phyloP scores from a whole-genome alignment of 2,888 invertebrate species.

The Coleophora deauratella region DNA sequence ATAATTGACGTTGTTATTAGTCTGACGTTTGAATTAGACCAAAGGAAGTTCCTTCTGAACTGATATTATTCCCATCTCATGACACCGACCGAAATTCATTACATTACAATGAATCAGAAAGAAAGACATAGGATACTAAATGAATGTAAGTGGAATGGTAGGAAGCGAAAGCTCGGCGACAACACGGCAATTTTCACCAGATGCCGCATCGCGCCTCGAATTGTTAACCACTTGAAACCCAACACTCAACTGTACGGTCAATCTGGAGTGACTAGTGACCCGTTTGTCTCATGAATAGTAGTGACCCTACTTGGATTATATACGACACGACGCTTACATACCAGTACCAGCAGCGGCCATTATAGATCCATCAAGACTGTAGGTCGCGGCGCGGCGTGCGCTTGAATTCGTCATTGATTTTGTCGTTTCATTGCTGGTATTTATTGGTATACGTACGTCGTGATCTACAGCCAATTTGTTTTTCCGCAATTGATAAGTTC shows the following conservation, averaged over 20 bases:
- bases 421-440: constrained; percentile 1
- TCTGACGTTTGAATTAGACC: too few relatives aligned
- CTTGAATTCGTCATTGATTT: constrained; percentile 26
- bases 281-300: constrained; percentile 58
- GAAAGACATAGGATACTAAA: constrained; percentile 3
- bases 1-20: too few relatives aligned
- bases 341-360: constrained; percentile 7
- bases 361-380: constrained; percentile 23
- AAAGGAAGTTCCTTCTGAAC: too few relatives aligned
- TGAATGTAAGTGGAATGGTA: constrained; percentile 17
- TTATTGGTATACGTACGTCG: background rate
- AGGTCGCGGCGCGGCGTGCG: constrained; percentile 18
- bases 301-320: constrained; percentile 53
- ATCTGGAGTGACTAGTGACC: constrained; percentile 51
- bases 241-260: constrained; percentile 19
- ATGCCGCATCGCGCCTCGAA: constrained; percentile 34
- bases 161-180: constrained; percentile 15
- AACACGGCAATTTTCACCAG: constrained; percentile 25
- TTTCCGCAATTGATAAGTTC: too few relatives aligned
- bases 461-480: too few relatives aligned
- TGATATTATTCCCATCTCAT: too few relatives aligned
- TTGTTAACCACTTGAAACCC: constrained; percentile 11
- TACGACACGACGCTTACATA: constrained; percentile 13
- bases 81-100: too few relatives aligned
- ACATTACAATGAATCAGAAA: constrained; percentile 1